Evolutionary conservation across 2,113 vertebrate species (phyloP).

Genomic region (Pterocles burchelli): DNA sequence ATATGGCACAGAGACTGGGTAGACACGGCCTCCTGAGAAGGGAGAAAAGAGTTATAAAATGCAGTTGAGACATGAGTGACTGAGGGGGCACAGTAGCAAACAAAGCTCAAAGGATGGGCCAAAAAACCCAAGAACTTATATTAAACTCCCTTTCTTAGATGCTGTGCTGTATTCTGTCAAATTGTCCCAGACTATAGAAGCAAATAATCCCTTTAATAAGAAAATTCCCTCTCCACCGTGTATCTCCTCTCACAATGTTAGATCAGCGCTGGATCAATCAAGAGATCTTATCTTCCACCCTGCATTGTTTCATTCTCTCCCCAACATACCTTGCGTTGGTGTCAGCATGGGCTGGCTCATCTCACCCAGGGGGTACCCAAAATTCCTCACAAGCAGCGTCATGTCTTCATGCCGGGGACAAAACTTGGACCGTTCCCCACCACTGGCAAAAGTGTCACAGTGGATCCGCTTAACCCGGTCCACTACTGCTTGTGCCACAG

Average conservation of each 20-base stretch:
- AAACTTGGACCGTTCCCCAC: slow-evolving; percentile 86
- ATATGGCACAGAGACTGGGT: slow-evolving; percentile 96
- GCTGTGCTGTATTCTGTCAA: not conserved
- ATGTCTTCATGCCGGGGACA: slow-evolving; percentile 95
- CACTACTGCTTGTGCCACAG: slow-evolving; percentile 92
- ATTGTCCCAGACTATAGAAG: not conserved
- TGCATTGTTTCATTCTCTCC: not conserved
- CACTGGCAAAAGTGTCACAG: slow-evolving; percentile 89
- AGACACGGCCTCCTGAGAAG: slow-evolving; percentile 89
- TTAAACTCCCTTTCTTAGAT: not conserved
- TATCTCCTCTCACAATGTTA: not conserved
- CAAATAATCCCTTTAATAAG: not conserved
- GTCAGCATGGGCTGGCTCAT: slow-evolving; percentile 83
- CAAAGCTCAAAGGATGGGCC: not conserved
- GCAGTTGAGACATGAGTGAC: not conserved
- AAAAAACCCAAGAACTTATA: not conserved
- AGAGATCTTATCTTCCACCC: not conserved
- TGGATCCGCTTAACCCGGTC: slow-evolving; percentile 93
- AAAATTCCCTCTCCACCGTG: not conserved
- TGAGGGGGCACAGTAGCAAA: not conserved
- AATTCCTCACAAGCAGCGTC: slow-evolving; percentile 93
- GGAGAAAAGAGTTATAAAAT: not conserved
- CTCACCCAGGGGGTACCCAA: slow-evolving; percentile 87
- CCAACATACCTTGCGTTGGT: slow-evolving; percentile 84
- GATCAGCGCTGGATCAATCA: not conserved